These are phyloP conservation scores for Drosophila macrospina DNA, from an alignment of 2,888 invertebrate genomes.

Conservation along the genomic window DNA sequence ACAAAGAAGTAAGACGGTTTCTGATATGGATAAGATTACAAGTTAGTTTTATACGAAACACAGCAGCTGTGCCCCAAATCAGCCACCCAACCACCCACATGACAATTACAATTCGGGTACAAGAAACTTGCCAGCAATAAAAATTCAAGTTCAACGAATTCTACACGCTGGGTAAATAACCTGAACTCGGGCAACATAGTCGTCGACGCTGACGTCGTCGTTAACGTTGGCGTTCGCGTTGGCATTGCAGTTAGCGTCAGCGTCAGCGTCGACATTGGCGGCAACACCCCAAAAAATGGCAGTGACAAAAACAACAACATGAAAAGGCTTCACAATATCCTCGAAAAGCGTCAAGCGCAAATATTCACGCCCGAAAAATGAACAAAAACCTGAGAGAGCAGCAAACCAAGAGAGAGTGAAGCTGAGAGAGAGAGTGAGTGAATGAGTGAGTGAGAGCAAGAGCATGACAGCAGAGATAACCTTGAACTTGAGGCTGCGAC, in stretches of 20 bases:
- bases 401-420: conserved; percentile 22
- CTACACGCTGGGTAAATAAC: conserved; percentile 71
- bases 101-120: conserved; percentile 28
- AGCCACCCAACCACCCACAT: conserved; percentile 18
- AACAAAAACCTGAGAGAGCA: conserved; percentile 18
- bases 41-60: not conserved
- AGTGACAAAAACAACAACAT: conserved; percentile 32
- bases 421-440: conserved; percentile 20
- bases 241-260: conserved; percentile 8
- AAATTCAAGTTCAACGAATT: conserved; percentile 75
- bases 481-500: conserved; percentile 69
- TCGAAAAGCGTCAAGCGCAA: conserved; percentile 35
- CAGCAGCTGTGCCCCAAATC: not conserved
- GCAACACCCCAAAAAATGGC: conserved; percentile 64
- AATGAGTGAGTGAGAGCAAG: conserved; percentile 9
- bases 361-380: conserved; percentile 66
- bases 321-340: conserved; percentile 57
- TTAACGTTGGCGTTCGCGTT: not conserved
- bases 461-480: conserved; percentile 54
- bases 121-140: conserved; percentile 55
- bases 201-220: conserved; percentile 21
- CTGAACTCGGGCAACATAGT: conserved; percentile 52
- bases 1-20: not conserved
- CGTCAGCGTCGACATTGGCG: conserved; percentile 25
- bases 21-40: no score